Percentiles rank a stretch among this genome's conserved stretches.
These are phyloP conservation scores for Cyprinodon brontotheroides DNA, from an alignment of 2,113 vertebrate genomes.

Conservation along the genomic window DNA sequence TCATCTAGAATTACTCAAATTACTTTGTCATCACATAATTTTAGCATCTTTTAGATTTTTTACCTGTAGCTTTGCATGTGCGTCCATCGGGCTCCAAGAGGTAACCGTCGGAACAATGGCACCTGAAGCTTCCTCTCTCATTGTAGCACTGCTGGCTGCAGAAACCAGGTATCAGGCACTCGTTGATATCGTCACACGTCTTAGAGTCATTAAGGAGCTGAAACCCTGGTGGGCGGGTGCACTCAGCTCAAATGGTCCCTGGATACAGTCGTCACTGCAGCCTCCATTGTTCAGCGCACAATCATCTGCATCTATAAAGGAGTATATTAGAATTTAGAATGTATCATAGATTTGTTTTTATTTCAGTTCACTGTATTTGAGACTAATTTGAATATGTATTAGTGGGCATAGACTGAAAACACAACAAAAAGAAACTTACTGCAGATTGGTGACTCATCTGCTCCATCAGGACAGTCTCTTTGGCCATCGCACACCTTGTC, in stretches of 20 bases:
- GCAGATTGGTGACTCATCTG: slow-evolving; percentile 76
- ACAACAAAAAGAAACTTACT: slow-evolving; percentile 56
- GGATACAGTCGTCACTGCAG: slow-evolving; percentile 69
- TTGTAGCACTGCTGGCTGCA: slow-evolving; percentile 78
- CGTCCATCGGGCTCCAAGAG: slow-evolving; percentile 71
- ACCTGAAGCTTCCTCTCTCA: slow-evolving; percentile 74
- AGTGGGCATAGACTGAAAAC: background rate
- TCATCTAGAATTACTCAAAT: background rate
- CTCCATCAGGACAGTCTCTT: slow-evolving; percentile 74
- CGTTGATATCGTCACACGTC: slow-evolving; percentile 76
- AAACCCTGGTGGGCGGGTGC: slow-evolving; percentile 66
- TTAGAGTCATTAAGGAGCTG: slow-evolving; percentile 77
- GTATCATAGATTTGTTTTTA: background rate
- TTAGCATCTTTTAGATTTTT: background rate
- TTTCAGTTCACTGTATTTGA: background rate
- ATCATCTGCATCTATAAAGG: slow-evolving; percentile 68
- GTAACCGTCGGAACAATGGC: slow-evolving; percentile 74
- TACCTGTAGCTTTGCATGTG: slow-evolving; percentile 71
- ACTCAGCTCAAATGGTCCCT: slow-evolving; percentile 76
- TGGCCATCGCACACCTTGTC: slow-evolving; percentile 70
- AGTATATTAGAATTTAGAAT: background rate
- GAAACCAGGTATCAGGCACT: slow-evolving; percentile 76
- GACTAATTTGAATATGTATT: background rate
- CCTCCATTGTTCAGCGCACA: slow-evolving; percentile 72
- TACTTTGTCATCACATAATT: background rate